A percentile compares a stretch with the other conserved stretches of the same genome.
Conservation (phyloP, 2,113 vertebrate species). For the Centropristis striata region DNA sequence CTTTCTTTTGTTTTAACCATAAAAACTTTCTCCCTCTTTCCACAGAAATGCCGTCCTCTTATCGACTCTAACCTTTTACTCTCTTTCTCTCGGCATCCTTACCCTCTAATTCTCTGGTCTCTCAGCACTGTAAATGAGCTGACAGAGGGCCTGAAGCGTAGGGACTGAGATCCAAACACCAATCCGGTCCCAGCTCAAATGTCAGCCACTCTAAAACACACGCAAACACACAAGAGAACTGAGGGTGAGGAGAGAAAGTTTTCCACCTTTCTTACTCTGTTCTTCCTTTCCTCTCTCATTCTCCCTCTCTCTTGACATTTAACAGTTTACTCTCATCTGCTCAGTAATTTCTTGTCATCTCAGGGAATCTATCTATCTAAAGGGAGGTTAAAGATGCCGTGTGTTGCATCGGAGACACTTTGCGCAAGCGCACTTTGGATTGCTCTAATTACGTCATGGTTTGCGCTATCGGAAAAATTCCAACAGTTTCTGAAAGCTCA, state of each 20-base stretch:
- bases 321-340: conserved; percentile 24
- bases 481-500: no score
- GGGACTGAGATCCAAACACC: conserved; percentile 36
- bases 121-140: conserved; percentile 31
- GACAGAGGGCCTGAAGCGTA: conserved; percentile 37
- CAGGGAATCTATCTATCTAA: conserved; percentile 39
- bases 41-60: neutral
- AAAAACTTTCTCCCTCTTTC: neutral
- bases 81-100: neutral
- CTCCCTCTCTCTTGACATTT: conserved; percentile 65
- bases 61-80: conserved; percentile 22
- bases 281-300: neutral
- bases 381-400: conserved; percentile 47
- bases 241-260: no score
- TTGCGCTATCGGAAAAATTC: no score
- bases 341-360: conserved; percentile 66
- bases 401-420: no score
- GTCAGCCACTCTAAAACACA: conserved; percentile 19
- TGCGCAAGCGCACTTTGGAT: no score
- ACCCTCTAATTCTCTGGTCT: conserved; percentile 13
- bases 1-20: neutral
- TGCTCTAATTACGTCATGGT: no score
- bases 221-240: conserved; percentile 27
- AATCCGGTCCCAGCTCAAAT: conserved; percentile 53
- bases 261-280: neutral